Evolutionary conservation across 1,140 invertebrate species (phyloP).

Genomic region (Steinernema feltiae): DNA sequence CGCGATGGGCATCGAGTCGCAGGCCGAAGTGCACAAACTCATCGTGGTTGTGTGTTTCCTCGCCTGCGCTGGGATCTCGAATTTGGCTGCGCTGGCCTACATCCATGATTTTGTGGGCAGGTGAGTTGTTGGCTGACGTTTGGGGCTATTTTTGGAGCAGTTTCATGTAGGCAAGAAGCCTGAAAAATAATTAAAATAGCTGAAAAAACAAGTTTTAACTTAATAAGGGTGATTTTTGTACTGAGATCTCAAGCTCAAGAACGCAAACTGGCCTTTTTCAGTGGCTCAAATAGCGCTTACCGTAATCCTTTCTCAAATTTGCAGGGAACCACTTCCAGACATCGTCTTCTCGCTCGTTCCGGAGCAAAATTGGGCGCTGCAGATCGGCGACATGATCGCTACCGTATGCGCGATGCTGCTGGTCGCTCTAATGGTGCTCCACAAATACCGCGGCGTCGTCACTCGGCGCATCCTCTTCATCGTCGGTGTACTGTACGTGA

Average conservation of each 20-base stretch:
- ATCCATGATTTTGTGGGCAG: constrained; percentile 55
- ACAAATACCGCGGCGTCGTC: constrained; percentile 47
- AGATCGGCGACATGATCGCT: constrained; percentile 48
- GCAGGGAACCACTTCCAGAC: constrained; percentile 47
- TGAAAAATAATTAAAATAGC: not conserved
- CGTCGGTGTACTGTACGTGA: constrained; percentile 41
- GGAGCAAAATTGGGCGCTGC: constrained; percentile 50
- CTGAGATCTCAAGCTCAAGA: not conserved
- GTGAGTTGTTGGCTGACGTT: constrained; percentile 32
- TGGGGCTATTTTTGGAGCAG: too few relatives aligned
- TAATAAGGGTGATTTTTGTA: not conserved
- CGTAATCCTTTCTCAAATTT: constrained; percentile 19
- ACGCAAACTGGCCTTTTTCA: not conserved
- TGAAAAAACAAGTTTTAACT: not conserved
- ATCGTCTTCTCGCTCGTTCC: constrained; percentile 47
- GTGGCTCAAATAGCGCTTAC: too few relatives aligned
- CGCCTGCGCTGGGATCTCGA: constrained; percentile 47
- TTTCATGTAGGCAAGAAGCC: too few relatives aligned
- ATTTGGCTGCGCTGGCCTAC: constrained; percentile 53
- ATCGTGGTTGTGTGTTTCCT: constrained; percentile 35
- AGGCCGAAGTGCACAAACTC: constrained; percentile 10
- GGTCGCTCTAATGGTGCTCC: constrained; percentile 45
- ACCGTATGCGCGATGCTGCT: constrained; percentile 38
- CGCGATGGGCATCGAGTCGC: not conserved
- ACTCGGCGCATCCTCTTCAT: constrained; percentile 47